Base-by-base conservation (phyloP, 2,797 vertebrate species). In the Bradypodion pumilum region DNA sequence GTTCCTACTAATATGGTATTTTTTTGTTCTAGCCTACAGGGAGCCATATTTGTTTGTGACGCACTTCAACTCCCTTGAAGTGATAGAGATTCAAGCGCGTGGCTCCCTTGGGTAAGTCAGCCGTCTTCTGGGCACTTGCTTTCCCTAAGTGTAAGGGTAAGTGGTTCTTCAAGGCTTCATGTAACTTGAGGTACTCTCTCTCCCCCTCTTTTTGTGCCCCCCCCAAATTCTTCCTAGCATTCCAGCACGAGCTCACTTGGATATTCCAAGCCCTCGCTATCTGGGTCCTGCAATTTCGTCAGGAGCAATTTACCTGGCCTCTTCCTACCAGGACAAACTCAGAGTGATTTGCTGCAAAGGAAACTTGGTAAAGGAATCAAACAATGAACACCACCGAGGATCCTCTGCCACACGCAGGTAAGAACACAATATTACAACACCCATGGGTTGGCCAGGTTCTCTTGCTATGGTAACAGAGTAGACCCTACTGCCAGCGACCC, bases 31-130 rank as follows among this genome's bases (percentile, higher is more conserved):
- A 99, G 98, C 98, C 89, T 99, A 99, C 90, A 96, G 98, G 95
- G 98, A 99, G 84, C 98, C 98, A 3, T 99, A 99, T 91, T 95
- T 99, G 89, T 99, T 99, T 91, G 98, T 99, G 96, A 99, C 98
- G 84, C 98, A 99, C 95, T 99, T 99, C 96, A 99, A 98, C 95
- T 99, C 98, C 89, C 96, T 99, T 83, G 98, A 99, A 90, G 98
- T 99, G 73, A 98, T 99, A 15, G 98, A 99, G 95, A 97, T 99
- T 93, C 98, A 98, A 95, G 97, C 97, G 82, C 98, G 98, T 44
- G 96, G 97, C 90, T 96, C 98, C 80, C 94, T 99, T 23, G 98
- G 98, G 98, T 99, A 94, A 97, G 96, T 88, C 40, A 3, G 23
- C 81, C 78, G 25, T 52, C 83, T 62, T 23, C 62, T 7, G 13